These are phyloP conservation scores for Spodoptera picta DNA, from an alignment of 2,888 invertebrate genomes.

Conservation along the genomic window DNA sequence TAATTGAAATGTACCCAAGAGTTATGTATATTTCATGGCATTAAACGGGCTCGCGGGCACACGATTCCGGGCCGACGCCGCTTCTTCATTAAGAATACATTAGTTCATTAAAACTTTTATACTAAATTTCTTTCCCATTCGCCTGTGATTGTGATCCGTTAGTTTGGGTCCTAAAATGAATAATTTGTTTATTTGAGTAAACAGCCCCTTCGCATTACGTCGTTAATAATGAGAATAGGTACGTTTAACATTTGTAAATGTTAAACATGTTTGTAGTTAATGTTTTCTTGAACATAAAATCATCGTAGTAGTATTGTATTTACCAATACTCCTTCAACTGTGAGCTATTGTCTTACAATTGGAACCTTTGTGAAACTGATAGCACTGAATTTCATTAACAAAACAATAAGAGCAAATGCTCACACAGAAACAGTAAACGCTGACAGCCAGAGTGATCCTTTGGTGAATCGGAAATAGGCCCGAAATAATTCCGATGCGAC, in stretches of 20 bases:
- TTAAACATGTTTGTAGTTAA: background rate
- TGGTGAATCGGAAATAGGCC: constrained; percentile 74
- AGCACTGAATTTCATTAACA: constrained; percentile 65
- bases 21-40: constrained; percentile 72
- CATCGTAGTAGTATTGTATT: background rate
- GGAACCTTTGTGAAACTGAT: constrained; percentile 30
- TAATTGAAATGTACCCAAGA: constrained; percentile 71
- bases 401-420: constrained; percentile 70
- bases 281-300: constrained; percentile 16
- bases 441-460: constrained; percentile 67
- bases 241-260: too few species aligned
- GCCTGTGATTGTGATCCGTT: constrained; percentile 24
- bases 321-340: constrained; percentile 2
- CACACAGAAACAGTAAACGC: constrained; percentile 66
- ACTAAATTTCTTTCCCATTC: constrained; percentile 44
- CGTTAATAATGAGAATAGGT: too few species aligned
- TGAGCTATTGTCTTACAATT: constrained; percentile 9
- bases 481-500: constrained; percentile 77
- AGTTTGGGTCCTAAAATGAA: constrained; percentile 25
- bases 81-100: constrained; percentile 73
- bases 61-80: constrained; percentile 54
- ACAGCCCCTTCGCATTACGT: too few species aligned
- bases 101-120: constrained; percentile 68
- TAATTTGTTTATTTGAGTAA: too few species aligned
- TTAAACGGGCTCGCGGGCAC: constrained; percentile 66